phyloP scores from a whole-genome alignment of 2,113 vertebrate species.

The Anas platyrhynchos region DNA sequence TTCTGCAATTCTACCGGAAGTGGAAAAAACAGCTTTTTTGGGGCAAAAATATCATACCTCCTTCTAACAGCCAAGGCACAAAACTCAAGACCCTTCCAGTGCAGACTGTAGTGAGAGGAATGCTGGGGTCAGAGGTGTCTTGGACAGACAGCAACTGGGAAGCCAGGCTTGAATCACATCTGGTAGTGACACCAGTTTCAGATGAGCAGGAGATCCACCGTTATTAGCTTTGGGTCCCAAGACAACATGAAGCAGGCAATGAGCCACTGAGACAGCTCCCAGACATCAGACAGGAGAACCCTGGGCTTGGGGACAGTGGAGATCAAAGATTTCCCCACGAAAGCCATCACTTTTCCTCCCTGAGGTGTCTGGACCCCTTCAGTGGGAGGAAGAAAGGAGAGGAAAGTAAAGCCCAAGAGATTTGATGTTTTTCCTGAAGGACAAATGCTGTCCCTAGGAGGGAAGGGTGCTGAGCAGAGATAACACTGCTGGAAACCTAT shows the following conservation, averaged over 20 bases:
- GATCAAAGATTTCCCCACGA: neutral
- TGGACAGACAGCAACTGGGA: neutral
- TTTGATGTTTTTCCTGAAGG: neutral
- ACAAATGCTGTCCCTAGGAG: neutral
- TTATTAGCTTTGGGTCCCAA: neutral
- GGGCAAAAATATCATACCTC: neutral
- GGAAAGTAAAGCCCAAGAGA: neutral
- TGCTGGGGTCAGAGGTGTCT: neutral
- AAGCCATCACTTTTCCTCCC: neutral
- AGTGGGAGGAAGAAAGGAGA: neutral
- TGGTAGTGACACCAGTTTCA: neutral
- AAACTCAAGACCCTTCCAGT: neutral
- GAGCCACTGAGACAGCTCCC: neutral
- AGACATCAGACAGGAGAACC: neutral
- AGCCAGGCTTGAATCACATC: neutral
- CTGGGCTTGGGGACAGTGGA: neutral
- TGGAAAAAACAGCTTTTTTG: neutral
- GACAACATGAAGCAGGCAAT: accelerated
- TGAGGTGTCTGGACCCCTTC: neutral
- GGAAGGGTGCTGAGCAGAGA: neutral
- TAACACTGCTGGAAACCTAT: neutral
- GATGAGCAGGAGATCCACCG: neutral
- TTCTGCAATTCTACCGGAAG: neutral
- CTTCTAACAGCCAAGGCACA: neutral
- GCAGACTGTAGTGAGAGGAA: neutral